Evolutionary conservation across 2,113 vertebrate species (phyloP), one percentile per base, ranked within the genome.

Genomic region (Psittacus erithacus): DNA sequence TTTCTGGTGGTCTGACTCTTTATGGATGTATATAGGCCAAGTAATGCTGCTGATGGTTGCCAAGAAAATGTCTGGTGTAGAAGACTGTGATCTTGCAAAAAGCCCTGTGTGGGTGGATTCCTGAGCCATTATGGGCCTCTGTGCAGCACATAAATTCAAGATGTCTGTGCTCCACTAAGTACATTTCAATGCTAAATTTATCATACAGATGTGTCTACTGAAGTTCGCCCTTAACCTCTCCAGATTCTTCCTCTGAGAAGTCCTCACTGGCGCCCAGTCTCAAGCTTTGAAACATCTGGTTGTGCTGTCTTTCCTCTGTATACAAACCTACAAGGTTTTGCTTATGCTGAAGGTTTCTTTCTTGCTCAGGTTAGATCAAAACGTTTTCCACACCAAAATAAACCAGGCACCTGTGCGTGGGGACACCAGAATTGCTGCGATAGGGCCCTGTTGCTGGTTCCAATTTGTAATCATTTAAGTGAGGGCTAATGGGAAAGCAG

Each of bases 131-230:
- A 15, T 12, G 49, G 68, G 19, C 65, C 88, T 90, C 75, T 29
- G 38, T 33, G 53, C 70, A 83, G 82, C 35, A 49, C 59, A 77
- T 65, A 33, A 38, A 92, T 81, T 63, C 69, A 17, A 69, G 69
- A 62, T 84, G 76, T 80, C 86, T 31, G 53, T 35, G 73, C 50
- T 86, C 60, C 55, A 63, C 81, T 70, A 47, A 81, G 68, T 22
- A 46, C 82, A 86, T 53, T 85, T 82, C 79, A 62, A 12, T 69
- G 80, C 92, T 67, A 86, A 96, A 83, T 81, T 90, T 93, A 81
- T 83, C 95, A 59, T 41, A 57, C 33, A 85, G 88, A 80, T 94
- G 64, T 93, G 86, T 83, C 94, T 74, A 62, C 64, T 74, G 76
- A 29, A 92, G 18, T 5, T 17, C 53, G 65, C n/a, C 60, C 73